phyloP scores from a whole-genome alignment of 2,888 invertebrate species.

The Ferrisia virgata region DNA sequence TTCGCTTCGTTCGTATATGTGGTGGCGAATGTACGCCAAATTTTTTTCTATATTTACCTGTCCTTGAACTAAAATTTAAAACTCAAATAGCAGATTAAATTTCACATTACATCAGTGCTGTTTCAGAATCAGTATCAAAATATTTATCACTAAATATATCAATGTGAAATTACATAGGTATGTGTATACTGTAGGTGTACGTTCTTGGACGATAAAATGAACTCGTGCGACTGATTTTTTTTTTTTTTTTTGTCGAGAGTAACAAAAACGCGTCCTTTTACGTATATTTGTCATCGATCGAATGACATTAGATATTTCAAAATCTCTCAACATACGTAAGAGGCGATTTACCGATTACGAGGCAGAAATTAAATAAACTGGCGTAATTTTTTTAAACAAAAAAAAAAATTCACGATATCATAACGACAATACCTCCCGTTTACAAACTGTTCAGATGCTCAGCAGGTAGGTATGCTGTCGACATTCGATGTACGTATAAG shows the following conservation, averaged over 20 bases:
- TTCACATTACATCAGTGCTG: background rate
- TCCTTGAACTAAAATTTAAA: background rate
- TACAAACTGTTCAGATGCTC: too few relatives aligned
- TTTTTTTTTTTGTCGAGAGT: background rate
- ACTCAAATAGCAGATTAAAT: background rate
- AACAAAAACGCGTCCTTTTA: background rate
- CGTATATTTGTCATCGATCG: background rate
- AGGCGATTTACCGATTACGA: background rate
- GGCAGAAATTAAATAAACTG: background rate
- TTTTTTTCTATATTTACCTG: background rate
- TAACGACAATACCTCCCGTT: too few relatives aligned
- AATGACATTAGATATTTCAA: background rate
- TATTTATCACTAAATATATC: background rate
- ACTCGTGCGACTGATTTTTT: background rate
- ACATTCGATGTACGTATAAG: too few relatives aligned
- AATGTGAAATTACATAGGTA: background rate
- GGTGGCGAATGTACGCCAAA: background rate
- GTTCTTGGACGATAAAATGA: background rate
- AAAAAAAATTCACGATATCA: too few relatives aligned
- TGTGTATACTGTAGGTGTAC: background rate
- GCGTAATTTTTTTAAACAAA: background rate
- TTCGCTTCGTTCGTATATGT: background rate
- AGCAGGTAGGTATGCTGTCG: too few relatives aligned
- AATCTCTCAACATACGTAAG: background rate
- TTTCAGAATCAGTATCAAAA: background rate